Base-by-base conservation (phyloP, 2,888 invertebrate species). In the Cephus rjabovi region DNA sequence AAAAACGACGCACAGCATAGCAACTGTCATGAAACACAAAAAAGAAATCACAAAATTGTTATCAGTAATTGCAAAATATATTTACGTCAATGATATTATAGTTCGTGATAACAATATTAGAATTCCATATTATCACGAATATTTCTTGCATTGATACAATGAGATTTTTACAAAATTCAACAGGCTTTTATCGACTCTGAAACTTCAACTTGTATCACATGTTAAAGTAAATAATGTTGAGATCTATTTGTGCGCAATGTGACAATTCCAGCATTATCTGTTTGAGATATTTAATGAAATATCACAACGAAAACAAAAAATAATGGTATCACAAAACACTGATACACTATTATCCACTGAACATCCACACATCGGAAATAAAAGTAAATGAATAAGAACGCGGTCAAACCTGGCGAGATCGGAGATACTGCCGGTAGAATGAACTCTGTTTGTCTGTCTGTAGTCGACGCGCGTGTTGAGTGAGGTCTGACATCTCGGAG, bases 341-440 rank as follows among this genome's bases (percentile, higher is more conserved):
- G 56, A 56, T 23, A 56, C 56, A 15, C 23, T 56, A 9, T 56
- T 0, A 9, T 56, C 23, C 23, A 56, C 23, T 56, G 6, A 56
- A 56, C 6, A 74, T 74, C 34, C 34, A 74, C 35, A 74, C 23
- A 33, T 33, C 74, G 74, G 6, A 74, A 74, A 37, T 12, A 56
- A 56, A 6, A 71, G 34, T 30, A 31, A 33, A 34, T 71, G 11
- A 71, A 71, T 34, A 23, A 74, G 30, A 34, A n/a, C 35, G 34
- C 34, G 35, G 12, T 78, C 75, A 78, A 78, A 76, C 75, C 75
- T 78, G 75, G n/a, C 35, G 77, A 71, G 71, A 71, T 71, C 31
- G 71, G 71, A 75, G 70, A 33, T 31, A 56, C 78, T 73, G 76
- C 75, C 34, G 69, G 56, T 70, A 78, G 75, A 73, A 75, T 40